Percentiles rank a stretch among this genome's conserved stretches.
Conservation (phyloP, 2,888 invertebrate species). For the Diploptera punctata region DNA sequence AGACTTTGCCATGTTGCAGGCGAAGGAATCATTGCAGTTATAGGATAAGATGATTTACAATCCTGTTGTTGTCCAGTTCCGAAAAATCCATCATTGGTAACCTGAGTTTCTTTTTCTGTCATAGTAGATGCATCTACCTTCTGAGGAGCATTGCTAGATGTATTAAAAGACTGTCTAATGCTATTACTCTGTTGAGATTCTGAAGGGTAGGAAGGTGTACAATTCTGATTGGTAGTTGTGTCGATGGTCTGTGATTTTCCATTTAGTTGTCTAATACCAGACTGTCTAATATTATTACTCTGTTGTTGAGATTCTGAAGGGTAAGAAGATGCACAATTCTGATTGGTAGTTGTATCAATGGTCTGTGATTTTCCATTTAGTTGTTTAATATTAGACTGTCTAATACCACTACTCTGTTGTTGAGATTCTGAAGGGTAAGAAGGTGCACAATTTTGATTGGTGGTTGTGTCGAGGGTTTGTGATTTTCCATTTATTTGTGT, state of each 20-base stretch:
- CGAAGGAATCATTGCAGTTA: constrained; percentile 30
- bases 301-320: too few species aligned
- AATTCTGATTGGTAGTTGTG: too few species aligned
- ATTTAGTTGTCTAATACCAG: too few species aligned
- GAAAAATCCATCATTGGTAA: constrained; percentile 16
- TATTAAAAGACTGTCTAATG: constrained; percentile 4
- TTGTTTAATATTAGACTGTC: too few species aligned
- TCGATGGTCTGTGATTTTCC: neutral
- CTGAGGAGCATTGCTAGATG: neutral
- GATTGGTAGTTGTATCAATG: neutral
- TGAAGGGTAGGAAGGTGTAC: too few species aligned
- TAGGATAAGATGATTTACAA: constrained; percentile 20
- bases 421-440: too few species aligned
- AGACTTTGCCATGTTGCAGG: constrained; percentile 35
- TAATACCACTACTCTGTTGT: neutral
- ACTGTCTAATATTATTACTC: constrained; percentile 1
- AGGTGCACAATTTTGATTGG: too few species aligned
- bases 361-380: neutral
- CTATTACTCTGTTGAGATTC: neutral
- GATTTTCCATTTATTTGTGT: neutral
- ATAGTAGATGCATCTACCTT: constrained; percentile 37
- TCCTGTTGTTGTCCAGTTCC: constrained; percentile 10
- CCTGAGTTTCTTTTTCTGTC: constrained; percentile 34
- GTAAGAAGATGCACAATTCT: too few species aligned
- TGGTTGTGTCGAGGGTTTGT: neutral